Percentiles rank a stretch among this genome's conserved stretches.
Conservation (phyloP, 2,113 vertebrate genomes). For the Psittacara wagleri region DNA sequence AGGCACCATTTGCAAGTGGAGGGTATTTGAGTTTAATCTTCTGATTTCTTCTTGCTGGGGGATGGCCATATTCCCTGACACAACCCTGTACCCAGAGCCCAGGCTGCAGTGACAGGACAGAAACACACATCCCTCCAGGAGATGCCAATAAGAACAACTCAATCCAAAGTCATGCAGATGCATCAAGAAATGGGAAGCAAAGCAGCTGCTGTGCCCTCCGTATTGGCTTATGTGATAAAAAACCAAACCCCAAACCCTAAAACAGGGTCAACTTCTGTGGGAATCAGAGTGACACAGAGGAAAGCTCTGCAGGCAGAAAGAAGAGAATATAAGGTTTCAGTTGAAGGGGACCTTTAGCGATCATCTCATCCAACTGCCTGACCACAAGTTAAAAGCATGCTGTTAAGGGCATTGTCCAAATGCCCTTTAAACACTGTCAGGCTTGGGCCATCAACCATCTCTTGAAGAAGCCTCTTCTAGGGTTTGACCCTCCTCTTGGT, state of each 20-base stretch:
- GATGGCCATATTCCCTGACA: background rate
- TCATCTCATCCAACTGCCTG: background rate
- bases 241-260: background rate
- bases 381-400: background rate
- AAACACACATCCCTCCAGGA: background rate
- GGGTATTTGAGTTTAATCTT: background rate
- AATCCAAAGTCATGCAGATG: background rate
- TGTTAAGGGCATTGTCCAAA: background rate
- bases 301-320: background rate
- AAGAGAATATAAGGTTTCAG: background rate
- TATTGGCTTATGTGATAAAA: background rate
- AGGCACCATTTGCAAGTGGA: conserved; percentile 60
- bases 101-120: background rate
- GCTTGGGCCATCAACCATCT: background rate
- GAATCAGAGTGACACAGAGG: background rate
- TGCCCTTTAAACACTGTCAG: background rate
- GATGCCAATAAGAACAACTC: background rate
- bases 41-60: conserved; percentile 8
- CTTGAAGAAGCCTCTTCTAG: background rate
- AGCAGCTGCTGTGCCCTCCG: background rate
- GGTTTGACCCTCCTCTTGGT: background rate
- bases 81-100: background rate
- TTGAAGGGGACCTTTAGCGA: background rate
- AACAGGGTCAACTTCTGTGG: background rate
- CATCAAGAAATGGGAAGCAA: background rate